Conservation (phyloP, 1,140 invertebrate genomes). For the Drosophila fuyamai region DNA sequence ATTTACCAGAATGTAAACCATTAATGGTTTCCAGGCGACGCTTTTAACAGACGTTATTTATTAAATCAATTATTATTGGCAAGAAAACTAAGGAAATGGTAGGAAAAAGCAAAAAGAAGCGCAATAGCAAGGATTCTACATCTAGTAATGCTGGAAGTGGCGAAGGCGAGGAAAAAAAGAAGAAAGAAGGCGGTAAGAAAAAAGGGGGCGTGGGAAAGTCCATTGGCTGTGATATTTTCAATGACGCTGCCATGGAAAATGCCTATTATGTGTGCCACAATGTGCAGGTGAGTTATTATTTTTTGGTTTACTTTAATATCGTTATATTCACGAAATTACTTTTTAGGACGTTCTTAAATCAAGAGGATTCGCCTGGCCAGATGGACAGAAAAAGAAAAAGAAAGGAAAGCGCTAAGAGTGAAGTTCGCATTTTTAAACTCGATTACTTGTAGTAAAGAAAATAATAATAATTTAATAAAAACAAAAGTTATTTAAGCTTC, state of each 20-base stretch:
- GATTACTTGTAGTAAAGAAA: no score
- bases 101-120: slow-evolving; percentile 85
- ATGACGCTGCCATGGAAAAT: slow-evolving; percentile 94
- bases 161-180: slow-evolving; percentile 84
- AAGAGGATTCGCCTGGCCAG: slow-evolving; percentile 93
- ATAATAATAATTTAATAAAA: background rate
- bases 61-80: slow-evolving; percentile 28
- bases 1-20: no score
- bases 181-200: slow-evolving; percentile 85
- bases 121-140: slow-evolving; percentile 86
- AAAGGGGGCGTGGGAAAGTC: slow-evolving; percentile 88
- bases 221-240: slow-evolving; percentile 92
- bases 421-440: no score
- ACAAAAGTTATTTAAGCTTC: background rate
- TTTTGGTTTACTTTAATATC: no score
- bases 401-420: slow-evolving; percentile 85
- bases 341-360: slow-evolving; percentile 86
- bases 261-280: slow-evolving; percentile 95
- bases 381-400: slow-evolving; percentile 92
- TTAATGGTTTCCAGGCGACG: slow-evolving; percentile 23
- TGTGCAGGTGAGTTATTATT: slow-evolving; percentile 88
- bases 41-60: background rate
- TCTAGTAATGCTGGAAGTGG: slow-evolving; percentile 83
- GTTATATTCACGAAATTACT: background rate
- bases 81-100: slow-evolving; percentile 60